Conservation (phyloP, 2,797 vertebrate species). For the Spinus olivaceus region DNA sequence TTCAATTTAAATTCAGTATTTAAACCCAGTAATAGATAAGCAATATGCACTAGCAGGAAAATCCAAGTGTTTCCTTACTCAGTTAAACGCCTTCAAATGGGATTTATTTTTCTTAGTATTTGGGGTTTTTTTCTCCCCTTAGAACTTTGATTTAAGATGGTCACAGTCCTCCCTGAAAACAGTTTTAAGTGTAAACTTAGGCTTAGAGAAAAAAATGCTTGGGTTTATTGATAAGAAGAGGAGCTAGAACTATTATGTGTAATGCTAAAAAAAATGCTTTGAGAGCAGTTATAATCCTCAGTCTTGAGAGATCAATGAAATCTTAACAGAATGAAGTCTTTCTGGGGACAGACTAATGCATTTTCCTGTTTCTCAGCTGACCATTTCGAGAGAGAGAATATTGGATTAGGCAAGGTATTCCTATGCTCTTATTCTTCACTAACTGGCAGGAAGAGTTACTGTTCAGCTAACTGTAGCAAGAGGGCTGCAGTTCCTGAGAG, state of each 20-base stretch:
- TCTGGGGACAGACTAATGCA: neutral
- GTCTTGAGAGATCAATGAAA: neutral
- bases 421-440: neutral
- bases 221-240: neutral
- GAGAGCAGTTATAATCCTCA: neutral
- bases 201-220: neutral
- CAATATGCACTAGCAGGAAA: neutral
- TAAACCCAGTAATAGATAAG: neutral
- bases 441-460: neutral
- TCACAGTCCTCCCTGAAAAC: neutral
- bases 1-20: neutral
- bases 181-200: neutral
- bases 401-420: neutral
- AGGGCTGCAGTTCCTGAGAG: neutral
- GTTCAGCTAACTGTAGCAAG: neutral
- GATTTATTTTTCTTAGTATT: neutral
- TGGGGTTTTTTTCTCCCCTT: accelerated
- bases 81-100: neutral
- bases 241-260: neutral
- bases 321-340: neutral
- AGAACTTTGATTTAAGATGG: neutral
- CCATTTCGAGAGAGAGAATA: neutral
- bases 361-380: neutral
- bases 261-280: neutral
- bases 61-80: neutral